Conservation (phyloP, 2,113 vertebrate genomes). For the Oplegnathus fasciatus region DNA sequence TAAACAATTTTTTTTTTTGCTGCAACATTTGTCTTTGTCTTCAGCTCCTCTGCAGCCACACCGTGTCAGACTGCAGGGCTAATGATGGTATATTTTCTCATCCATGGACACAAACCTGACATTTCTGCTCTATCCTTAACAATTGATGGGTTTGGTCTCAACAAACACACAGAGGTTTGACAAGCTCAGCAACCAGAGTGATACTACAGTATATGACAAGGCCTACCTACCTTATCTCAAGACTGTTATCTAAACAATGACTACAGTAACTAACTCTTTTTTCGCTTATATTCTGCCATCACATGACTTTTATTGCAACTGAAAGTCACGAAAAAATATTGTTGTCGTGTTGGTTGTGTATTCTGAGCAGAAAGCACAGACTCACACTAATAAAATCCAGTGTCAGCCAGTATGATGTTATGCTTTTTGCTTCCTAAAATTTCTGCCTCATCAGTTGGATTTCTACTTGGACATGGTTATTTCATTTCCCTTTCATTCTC, state of each 20-base stretch:
- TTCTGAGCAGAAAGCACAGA: constrained; percentile 43
- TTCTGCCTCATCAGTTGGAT: constrained; percentile 57
- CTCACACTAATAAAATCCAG: constrained; percentile 61
- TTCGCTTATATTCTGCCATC: background rate
- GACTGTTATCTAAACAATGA: background rate
- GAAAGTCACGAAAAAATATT: background rate
- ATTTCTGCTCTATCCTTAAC: constrained; percentile 78
- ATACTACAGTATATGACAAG: constrained; percentile 72
- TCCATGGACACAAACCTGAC: constrained; percentile 82
- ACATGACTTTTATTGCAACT: constrained; percentile 40
- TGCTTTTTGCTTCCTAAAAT: constrained; percentile 59
- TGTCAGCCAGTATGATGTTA: constrained; percentile 62
- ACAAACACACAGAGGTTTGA: constrained; percentile 84
- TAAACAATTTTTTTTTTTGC: constrained; percentile 72
- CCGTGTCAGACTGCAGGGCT: constrained; percentile 84
- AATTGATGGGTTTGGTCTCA: constrained; percentile 79
- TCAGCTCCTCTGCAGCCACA: constrained; percentile 80
- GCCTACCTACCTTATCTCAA: constrained; percentile 45
- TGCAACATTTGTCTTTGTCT: constrained; percentile 85
- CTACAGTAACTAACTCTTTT: background rate
- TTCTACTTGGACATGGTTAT: constrained; percentile 62
- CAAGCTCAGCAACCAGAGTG: constrained; percentile 81
- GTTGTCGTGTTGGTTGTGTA: constrained; percentile 12
- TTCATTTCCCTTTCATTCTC: constrained; percentile 63
- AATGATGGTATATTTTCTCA: constrained; percentile 87